Conservation (phyloP, 2,113 vertebrate species). For the Lepisosteus osseus region DNA sequence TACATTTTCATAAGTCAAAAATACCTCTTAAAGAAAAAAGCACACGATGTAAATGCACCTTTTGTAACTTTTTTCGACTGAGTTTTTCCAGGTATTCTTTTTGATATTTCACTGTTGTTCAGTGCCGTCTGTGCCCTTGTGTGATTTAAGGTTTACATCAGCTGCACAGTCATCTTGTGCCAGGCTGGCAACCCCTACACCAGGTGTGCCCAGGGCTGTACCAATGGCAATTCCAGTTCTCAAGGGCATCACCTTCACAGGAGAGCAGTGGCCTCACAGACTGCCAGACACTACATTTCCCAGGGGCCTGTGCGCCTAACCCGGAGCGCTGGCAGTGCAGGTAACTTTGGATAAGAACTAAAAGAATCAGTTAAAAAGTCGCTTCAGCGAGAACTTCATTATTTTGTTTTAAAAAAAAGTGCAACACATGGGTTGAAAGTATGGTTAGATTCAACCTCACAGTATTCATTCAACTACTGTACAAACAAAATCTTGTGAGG, state of each 20-base stretch:
- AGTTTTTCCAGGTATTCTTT: no score
- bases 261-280: conserved; percentile 22
- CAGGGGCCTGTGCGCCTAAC: conserved; percentile 34
- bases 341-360: background rate
- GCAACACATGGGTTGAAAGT: background rate
- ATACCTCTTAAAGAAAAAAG: no score
- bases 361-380: no score
- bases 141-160: conserved; percentile 45
- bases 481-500: no score
- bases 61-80: no score
- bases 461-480: background rate
- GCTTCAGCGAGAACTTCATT: no score
- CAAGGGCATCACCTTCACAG: conserved; percentile 2
- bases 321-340: background rate
- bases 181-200: conserved; percentile 22
- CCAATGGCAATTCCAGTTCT: background rate
- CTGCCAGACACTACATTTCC: conserved; percentile 34
- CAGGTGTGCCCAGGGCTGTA: conserved; percentile 40
- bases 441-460: background rate
- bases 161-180: conserved; percentile 48
- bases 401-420: background rate
- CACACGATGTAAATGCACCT: no score
- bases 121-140: no score
- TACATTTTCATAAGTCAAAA: no score
- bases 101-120: no score